Conservation (phyloP, 1,140 invertebrate species). For the Drosophila takahashii region DNA sequence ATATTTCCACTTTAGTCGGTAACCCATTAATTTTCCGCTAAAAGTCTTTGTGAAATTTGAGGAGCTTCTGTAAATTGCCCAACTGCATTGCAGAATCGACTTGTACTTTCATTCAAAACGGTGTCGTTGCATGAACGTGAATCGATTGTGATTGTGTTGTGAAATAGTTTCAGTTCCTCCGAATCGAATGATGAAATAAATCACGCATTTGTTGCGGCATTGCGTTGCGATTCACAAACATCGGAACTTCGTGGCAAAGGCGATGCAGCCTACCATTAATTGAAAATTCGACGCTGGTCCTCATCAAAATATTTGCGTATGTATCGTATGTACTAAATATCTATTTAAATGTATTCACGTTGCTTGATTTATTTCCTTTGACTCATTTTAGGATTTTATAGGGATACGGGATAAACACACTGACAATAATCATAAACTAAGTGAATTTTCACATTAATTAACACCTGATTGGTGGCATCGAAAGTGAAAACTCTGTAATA, state of each 20-base stretch:
- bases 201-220: constrained; percentile 13
- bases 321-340: neutral
- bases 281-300: neutral
- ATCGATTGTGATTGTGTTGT: constrained; percentile 1
- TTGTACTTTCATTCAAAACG: constrained; percentile 2
- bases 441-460: constrained; percentile 11
- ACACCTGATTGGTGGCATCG: constrained; percentile 2
- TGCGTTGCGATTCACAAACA: neutral
- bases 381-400: neutral
- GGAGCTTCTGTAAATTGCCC: neutral
- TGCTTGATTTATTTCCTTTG: neutral
- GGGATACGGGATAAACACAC: neutral
- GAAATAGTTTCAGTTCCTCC: constrained; percentile 1
- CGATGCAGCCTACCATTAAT: neutral
- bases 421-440: neutral
- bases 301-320: neutral
- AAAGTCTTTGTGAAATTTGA: neutral
- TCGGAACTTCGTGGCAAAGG: neutral
- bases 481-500: neutral
- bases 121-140: neutral
- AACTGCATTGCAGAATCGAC: neutral
- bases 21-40: neutral
- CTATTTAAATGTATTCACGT: neutral
- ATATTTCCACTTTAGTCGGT: neutral
- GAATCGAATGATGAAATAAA: constrained; percentile 11